Percentiles rank a stretch among this genome's conserved stretches.
Evolutionary conservation across 2,113 vertebrate genomes (phyloP).

Genomic region (human (Homo sapiens)): DNA sequence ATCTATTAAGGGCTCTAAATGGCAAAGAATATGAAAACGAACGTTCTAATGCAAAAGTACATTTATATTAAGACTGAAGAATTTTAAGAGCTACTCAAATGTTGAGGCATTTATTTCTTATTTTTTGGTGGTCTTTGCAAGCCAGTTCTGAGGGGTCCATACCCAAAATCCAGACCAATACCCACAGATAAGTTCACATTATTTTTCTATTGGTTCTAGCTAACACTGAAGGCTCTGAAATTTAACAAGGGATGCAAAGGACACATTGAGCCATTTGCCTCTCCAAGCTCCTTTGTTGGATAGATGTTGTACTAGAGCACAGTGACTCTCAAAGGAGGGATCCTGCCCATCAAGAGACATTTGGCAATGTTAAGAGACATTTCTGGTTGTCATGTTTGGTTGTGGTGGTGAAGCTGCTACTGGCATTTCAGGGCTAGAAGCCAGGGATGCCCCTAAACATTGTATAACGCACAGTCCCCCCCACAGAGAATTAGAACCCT

Average conservation of each 20-base stretch:
- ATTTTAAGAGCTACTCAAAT: neutral
- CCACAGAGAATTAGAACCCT: neutral
- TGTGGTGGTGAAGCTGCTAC: neutral
- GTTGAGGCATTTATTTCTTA: neutral
- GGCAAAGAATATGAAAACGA: neutral
- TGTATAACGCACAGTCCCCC: accelerated
- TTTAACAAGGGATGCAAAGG: no score
- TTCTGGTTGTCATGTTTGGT: neutral
- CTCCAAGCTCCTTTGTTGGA: accelerated
- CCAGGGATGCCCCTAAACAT: neutral
- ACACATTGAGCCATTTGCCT: accelerated
- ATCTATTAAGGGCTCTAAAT: neutral
- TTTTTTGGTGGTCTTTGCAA: neutral
- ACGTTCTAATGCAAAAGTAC: neutral
- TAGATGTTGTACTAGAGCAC: neutral
- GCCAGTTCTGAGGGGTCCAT: neutral
- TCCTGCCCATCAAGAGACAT: no score
- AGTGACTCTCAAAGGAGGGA: no score
- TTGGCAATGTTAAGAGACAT: neutral
- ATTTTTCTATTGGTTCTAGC: neutral
- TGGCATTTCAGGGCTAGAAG: neutral
- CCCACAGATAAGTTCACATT: neutral
- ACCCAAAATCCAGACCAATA: neutral
- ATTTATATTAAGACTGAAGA: neutral
- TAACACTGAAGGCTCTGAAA: neutral